A percentile compares a stretch with the other conserved stretches of the same genome.
Conservation (phyloP, 2,797 vertebrate genomes). For the Hafferia zeledoni region DNA sequence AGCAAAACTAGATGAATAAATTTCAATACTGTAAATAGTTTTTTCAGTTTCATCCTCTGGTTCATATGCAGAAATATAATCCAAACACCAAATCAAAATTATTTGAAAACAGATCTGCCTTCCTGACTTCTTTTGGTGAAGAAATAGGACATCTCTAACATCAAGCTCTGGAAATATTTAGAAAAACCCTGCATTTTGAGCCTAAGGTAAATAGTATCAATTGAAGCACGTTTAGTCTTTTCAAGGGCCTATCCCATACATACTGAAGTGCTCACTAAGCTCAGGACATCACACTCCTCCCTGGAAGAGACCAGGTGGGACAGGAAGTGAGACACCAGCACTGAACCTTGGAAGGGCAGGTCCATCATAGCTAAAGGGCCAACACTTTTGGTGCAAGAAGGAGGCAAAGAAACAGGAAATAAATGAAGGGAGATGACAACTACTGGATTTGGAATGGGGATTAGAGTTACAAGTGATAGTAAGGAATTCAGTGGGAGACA, state of each 20-base stretch:
- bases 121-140: background rate
- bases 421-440: background rate
- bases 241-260: background rate
- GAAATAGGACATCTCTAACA: background rate
- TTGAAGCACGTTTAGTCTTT: background rate
- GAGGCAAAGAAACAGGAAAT: background rate
- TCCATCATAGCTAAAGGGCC: background rate
- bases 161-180: background rate
- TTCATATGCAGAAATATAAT: background rate
- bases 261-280: background rate
- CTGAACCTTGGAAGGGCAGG: background rate
- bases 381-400: background rate
- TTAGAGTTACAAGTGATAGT: background rate
- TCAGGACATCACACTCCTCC: background rate
- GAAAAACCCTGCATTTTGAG: background rate
- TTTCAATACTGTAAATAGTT: background rate
- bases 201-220: background rate
- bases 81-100: background rate
- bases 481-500: background rate
- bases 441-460: background rate
- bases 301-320: background rate
- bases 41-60: background rate
- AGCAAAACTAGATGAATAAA: background rate
- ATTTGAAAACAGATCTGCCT: background rate
- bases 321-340: background rate